Percentiles rank a stretch among this genome's conserved stretches.
These are phyloP conservation scores for Hyperoplus lanceolatus DNA, from an alignment of 2,797 vertebrate species.

Conservation along the genomic window DNA sequence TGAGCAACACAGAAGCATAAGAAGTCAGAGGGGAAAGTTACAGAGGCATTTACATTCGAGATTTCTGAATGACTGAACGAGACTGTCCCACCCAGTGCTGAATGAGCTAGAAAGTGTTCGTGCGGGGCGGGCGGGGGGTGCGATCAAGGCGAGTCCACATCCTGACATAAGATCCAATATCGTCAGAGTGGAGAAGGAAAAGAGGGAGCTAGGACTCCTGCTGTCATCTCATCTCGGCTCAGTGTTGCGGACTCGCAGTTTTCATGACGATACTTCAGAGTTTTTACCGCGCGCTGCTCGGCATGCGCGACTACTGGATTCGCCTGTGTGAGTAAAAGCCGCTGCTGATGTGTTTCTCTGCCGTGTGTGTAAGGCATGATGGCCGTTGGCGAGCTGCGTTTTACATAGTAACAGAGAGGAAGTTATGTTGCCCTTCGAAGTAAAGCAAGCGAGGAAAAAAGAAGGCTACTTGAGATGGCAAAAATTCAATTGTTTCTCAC, in stretches of 20 bases:
- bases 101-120: conserved; percentile 34
- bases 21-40: not conserved
- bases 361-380: conserved; percentile 16
- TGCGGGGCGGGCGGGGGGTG: conserved; percentile 39
- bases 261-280: conserved; percentile 66
- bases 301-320: conserved; percentile 76
- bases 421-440: conserved; percentile 38
- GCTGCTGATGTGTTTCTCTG: conserved; percentile 42
- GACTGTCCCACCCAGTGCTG: conserved; percentile 68
- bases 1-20: not conserved
- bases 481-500: rapidly evolving
- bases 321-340: conserved; percentile 76
- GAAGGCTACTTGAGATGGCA: not conserved
- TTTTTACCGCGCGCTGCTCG: conserved; percentile 65
- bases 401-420: conserved; percentile 17
- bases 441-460: conserved; percentile 17
- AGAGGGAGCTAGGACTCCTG: conserved; percentile 25
- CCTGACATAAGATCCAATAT: conserved; percentile 75
- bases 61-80: conserved; percentile 12
- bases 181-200: conserved; percentile 59
- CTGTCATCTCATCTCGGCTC: conserved; percentile 4
- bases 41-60: not conserved
- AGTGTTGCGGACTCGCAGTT: not conserved
- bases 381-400: conserved; percentile 23
- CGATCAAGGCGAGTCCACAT: conserved; percentile 70